These are phyloP conservation scores for Cybosia mesomella DNA, from an alignment of 2,888 invertebrate genomes.

Conservation along the genomic window DNA sequence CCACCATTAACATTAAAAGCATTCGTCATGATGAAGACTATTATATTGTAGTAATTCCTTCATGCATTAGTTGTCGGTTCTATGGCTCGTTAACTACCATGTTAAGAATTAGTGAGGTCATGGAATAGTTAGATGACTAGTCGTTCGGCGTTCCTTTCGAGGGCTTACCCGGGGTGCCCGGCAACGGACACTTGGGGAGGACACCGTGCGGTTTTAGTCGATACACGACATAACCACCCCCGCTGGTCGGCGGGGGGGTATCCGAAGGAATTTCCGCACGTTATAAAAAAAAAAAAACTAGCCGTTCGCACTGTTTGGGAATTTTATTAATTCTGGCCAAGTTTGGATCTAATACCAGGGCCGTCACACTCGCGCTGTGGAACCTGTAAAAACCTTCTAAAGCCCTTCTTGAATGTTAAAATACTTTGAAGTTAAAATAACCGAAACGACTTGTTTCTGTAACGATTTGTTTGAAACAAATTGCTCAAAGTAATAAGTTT, in stretches of 20 bases:
- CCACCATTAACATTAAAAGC: conserved; percentile 35
- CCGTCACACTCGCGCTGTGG: too few species aligned
- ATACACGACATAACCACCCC: too few species aligned
- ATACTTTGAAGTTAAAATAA: conserved; percentile 1
- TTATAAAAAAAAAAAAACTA: too few species aligned
- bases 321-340: neutral
- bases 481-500: neutral
- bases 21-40: conserved; percentile 32
- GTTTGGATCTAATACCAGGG: too few species aligned
- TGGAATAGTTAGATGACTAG: neutral
- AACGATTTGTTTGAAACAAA: conserved; percentile 1
- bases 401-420: neutral
- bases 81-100: conserved; percentile 29
- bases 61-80: conserved; percentile 26
- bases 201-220: too few species aligned
- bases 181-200: too few species aligned
- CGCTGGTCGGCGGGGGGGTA: too few species aligned
- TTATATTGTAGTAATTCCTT: conserved; percentile 22
- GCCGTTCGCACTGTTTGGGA: too few species aligned
- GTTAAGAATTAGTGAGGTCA: conserved; percentile 16
- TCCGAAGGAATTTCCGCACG: too few species aligned
- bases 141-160: too few species aligned
- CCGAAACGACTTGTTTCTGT: neutral
- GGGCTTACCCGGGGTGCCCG: too few species aligned
- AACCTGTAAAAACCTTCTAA: too few species aligned